Conservation (phyloP, 2,113 vertebrate genomes). For the Caretta caretta region DNA sequence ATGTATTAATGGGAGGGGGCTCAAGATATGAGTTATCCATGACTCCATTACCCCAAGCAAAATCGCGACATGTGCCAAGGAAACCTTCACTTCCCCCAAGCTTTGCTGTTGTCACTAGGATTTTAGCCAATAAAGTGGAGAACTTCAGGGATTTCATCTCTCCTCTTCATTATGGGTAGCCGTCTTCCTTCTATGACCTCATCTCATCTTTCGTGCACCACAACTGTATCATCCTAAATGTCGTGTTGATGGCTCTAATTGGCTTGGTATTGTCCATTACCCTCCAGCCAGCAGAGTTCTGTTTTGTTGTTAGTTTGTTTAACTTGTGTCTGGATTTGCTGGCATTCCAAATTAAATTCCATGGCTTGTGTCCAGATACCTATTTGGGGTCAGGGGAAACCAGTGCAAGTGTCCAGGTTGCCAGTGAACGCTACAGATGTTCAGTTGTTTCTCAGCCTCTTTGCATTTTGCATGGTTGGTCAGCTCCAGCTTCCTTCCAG, state of each 20-base stretch:
- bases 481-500: background rate
- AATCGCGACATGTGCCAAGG: background rate
- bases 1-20: no score
- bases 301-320: background rate
- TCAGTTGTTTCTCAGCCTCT: accelerated
- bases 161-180: background rate
- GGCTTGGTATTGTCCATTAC: background rate
- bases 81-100: background rate
- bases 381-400: background rate
- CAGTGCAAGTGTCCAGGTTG: background rate
- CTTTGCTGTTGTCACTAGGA: background rate
- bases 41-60: background rate
- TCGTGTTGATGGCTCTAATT: background rate
- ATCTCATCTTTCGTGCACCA: background rate
- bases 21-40: background rate
- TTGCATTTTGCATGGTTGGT: background rate
- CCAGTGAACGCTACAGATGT: background rate
- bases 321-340: background rate
- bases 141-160: background rate
- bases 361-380: background rate
- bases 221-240: background rate
- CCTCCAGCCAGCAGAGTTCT: background rate
- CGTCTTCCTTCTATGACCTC: background rate
- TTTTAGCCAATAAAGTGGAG: background rate
- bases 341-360: background rate